Conservation (phyloP, 2,888 invertebrate genomes). For the Coremacera marginata region DNA sequence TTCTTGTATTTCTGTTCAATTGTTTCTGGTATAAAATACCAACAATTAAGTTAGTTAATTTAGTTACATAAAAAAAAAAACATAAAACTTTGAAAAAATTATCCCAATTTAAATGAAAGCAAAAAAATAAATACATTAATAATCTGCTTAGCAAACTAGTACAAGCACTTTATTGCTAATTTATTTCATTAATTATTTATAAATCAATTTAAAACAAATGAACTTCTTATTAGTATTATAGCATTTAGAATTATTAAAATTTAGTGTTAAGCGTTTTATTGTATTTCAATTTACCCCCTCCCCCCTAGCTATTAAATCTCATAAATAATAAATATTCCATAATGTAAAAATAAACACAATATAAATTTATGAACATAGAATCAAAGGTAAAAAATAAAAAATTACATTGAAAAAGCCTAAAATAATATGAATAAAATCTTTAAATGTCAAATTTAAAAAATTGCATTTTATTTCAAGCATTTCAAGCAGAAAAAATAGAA, state of each 20-base stretch:
- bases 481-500: not conserved
- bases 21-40: constrained; percentile 42
- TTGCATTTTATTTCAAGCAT: not conserved
- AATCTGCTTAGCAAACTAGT: not conserved
- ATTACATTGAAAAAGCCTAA: constrained; percentile 6
- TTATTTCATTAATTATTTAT: not conserved
- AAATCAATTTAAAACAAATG: constrained; percentile 11
- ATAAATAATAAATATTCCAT: constrained; percentile 29
- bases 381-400: not conserved
- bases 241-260: constrained; percentile 5
- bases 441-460: constrained; percentile 32
- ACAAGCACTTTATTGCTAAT: not conserved
- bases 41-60: constrained; percentile 17
- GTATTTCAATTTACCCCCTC: not conserved
- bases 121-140: not conserved
- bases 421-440: constrained; percentile 28
- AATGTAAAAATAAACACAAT: constrained; percentile 17
- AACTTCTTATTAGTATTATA: constrained; percentile 6
- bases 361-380: not conserved
- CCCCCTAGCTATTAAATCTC: not conserved
- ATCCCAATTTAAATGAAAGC: not conserved
- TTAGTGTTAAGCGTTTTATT: not conserved
- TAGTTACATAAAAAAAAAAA: not conserved
- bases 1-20: constrained; percentile 39
- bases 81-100: not conserved